Evolutionary conservation across 2,888 invertebrate species (phyloP).

Genomic region (Schrankia costaestrigalis): DNA sequence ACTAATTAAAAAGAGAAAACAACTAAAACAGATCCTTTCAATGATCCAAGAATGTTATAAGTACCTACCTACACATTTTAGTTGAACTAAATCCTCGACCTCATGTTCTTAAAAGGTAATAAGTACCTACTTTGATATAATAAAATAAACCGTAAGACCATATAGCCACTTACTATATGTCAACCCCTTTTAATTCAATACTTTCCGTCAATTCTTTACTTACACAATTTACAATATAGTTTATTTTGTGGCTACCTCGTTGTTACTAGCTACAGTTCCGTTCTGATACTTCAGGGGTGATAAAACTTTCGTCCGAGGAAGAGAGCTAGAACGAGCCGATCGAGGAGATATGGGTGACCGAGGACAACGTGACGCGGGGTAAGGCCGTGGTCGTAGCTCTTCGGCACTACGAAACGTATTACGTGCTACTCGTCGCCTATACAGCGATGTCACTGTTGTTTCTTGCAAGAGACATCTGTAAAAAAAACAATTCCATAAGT

Average conservation of each 20-base stretch:
- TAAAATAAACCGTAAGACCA: too few relatives aligned
- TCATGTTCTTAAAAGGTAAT: too few relatives aligned
- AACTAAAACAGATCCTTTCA: too few relatives aligned
- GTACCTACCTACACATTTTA: too few relatives aligned
- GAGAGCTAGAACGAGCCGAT: constrained; percentile 54
- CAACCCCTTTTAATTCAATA: too few relatives aligned
- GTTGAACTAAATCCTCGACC: too few relatives aligned
- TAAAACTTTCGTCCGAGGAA: constrained; percentile 47
- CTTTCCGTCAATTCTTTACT: too few relatives aligned
- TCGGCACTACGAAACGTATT: constrained; percentile 64
- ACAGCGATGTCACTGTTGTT: constrained; percentile 55
- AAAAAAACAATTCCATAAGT: constrained; percentile 5
- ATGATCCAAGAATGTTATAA: too few relatives aligned
- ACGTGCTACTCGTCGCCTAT: constrained; percentile 55
- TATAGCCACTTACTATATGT: too few relatives aligned
- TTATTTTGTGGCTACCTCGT: constrained; percentile 15
- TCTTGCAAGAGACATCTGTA: constrained; percentile 71
- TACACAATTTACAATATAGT: background rate
- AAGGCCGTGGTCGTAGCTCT: constrained; percentile 62
- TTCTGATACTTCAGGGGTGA: constrained; percentile 57
- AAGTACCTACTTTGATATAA: too few relatives aligned
- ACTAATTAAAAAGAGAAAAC: constrained; percentile 2
- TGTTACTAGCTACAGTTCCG: constrained; percentile 21
- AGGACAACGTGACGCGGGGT: constrained; percentile 36
- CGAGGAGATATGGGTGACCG: constrained; percentile 39